Base-by-base conservation (phyloP, 2,888 invertebrate genomes). In the Strigamia transsilvanica region DNA sequence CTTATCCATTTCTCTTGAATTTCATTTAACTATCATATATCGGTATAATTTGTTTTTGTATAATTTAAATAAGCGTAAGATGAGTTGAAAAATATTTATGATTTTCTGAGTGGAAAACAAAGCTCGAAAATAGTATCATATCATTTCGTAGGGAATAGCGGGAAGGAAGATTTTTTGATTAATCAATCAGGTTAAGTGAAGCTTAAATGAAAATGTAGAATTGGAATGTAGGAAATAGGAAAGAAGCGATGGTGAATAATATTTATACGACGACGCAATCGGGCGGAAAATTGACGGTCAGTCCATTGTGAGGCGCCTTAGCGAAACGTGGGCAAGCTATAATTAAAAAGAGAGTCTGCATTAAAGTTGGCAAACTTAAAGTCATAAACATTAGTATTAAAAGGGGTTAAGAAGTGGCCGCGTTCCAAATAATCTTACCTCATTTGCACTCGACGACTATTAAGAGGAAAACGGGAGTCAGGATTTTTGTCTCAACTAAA, bases 351-450 rank as follows among this genome's bases (percentile, higher is more conserved):
- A 56, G 56, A 56, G 18, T 18, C n/a, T 56, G 56, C 21, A 56
- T 56, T 56, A 56, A 56, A 56, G n/a, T 56, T 56, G 56, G 56
- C 56, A 56, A 56, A 56, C 56, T 56, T 56, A 56, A 56, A 56
- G 56, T 56, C 56, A 56, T 56, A 56, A 56, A 56, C 56, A 56
- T 56, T 56, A 56, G 56, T 56, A 56, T 56, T 56, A 56, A 56
- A 56, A 56, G 56, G 56, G 56, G 56, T 56, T 56, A 56, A 56
- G 56, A 56, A 56, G 56, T 56, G 56, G 56, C 56, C 56, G 56
- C 56, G 56, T 56, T 56, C 56, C 56, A 56, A 56, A 56, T 56
- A 56, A 56, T 56, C 56, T 56, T 56, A 56, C n/a, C 56, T 56
- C 56, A 56, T 56, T 56, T 56, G 56, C 56, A 56, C 56, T 56